Percentiles rank a stretch among this genome's conserved stretches.
These are phyloP conservation scores for Bellardia bayeri DNA, from an alignment of 2,888 invertebrate genomes.

Conservation along the genomic window DNA sequence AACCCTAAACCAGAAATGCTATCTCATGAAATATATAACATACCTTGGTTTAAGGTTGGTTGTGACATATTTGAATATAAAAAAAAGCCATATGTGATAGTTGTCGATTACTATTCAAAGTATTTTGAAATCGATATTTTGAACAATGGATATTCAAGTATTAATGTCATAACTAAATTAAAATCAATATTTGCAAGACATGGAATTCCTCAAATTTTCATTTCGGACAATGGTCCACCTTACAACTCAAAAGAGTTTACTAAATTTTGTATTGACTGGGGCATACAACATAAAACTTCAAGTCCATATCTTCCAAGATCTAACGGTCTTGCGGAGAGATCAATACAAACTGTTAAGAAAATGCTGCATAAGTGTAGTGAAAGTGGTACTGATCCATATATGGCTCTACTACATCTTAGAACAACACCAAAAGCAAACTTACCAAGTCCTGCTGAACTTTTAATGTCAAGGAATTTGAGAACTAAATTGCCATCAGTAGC, in stretches of 20 bases:
- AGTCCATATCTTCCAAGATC: constrained; percentile 44
- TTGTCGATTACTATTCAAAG: constrained; percentile 38
- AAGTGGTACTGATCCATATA: constrained; percentile 37
- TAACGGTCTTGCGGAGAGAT: constrained; percentile 26
- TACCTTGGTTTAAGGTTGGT: constrained; percentile 29
- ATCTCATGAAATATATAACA: constrained; percentile 6
- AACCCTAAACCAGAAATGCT: constrained; percentile 32
- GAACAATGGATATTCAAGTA: constrained; percentile 38
- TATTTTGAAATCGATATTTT: constrained; percentile 36
- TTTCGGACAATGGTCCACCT: constrained; percentile 45
- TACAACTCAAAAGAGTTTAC: constrained; percentile 34
- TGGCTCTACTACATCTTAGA: constrained; percentile 15
- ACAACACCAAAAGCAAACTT: constrained; percentile 32
- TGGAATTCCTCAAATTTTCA: constrained; percentile 36
- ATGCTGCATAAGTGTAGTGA: constrained; percentile 35
- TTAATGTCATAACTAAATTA: constrained; percentile 41
- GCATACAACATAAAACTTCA: constrained; percentile 32
- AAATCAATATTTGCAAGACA: constrained; percentile 50
- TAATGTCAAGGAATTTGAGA: constrained; percentile 34
- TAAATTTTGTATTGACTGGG: constrained; percentile 24
- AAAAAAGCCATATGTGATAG: constrained; percentile 17
- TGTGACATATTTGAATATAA: constrained; percentile 26
- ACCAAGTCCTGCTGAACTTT: constrained; percentile 6
- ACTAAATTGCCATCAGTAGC: constrained; percentile 11
- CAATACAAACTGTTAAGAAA: constrained; percentile 23